These are phyloP conservation scores for Beaufortia kweichowensis DNA, from an alignment of 2,113 vertebrate genomes.

Conservation along the genomic window DNA sequence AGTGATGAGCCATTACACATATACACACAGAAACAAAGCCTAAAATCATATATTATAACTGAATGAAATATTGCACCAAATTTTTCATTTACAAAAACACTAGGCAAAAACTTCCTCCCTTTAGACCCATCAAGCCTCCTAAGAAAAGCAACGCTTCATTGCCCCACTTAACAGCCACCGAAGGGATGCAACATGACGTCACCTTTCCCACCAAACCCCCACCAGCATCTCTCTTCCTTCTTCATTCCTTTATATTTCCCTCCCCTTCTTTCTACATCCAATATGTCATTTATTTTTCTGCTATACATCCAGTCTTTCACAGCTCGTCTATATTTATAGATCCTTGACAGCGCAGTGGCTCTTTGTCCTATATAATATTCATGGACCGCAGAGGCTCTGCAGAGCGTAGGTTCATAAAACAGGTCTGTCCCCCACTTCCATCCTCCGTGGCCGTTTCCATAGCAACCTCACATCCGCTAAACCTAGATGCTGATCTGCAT, in stretches of 20 bases:
- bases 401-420: constrained; percentile 48
- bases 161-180: constrained; percentile 11
- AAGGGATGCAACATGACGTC: constrained; percentile 30
- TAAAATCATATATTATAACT: neutral
- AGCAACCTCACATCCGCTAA: constrained; percentile 50
- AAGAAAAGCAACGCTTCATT: constrained; percentile 32
- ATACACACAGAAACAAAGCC: neutral
- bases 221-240: neutral
- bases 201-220: constrained; percentile 14
- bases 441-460: constrained; percentile 44
- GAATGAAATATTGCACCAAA: neutral
- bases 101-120: neutral
- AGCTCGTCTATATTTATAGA: constrained; percentile 48
- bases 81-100: neutral
- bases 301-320: constrained; percentile 6
- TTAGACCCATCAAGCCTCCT: constrained; percentile 6
- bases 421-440: constrained; percentile 34
- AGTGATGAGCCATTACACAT: neutral
- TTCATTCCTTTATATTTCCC: neutral
- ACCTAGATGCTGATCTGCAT: constrained; percentile 21
- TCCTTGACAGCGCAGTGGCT: constrained; percentile 20
- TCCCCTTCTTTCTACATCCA: too few relatives aligned
- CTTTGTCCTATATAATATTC: constrained; percentile 55
- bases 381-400: constrained; percentile 47
- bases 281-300: neutral